Evolutionary conservation across 2,888 invertebrate genomes (phyloP), one percentile per base, ranked within the genome.

Genomic region (Teleiodes luculella): DNA sequence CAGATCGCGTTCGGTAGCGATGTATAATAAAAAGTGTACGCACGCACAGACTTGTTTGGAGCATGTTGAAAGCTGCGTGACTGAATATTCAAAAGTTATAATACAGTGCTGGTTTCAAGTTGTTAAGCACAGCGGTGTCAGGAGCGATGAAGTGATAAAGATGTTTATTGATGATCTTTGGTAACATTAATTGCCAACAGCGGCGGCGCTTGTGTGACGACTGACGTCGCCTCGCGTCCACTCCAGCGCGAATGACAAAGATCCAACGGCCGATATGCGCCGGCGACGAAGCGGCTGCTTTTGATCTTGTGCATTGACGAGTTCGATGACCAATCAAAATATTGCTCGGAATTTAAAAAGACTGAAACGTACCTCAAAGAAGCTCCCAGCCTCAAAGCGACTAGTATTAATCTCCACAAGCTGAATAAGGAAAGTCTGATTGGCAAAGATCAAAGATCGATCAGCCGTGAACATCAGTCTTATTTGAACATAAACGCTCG

Each of bases 111-210:
- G 78, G 77, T 70, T 72, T 75, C 76, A 79, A 76, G 81, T 77
- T 77, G 77, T 82, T 80, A 79, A 82, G 80, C 78, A 76, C 79
- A 6, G 64, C 68, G 72, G 74, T 80, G 85, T 85, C 86, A 78
- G 74, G 74, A 72, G 72, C 78, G 88, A 89, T 89, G 84, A 83
- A 83, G 82, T 84, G 88, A 89, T 89, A 86, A 87, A 86, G 80
- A 76, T 83, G 82, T 85, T 86, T 87, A 88, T 86, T 88, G 85
- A 88, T 88, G 87, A 87, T 88, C 85, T 85, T 85, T 76, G 72
- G 80, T 76, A 76, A 78, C 85, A 83, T 85, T 88, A 88, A 88
- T 87, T 87, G 88, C 87, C 80, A 80, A 76, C 80, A 78, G 78
- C 80, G 81, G 84, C 86, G 83, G 84, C 81, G 81, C 83, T 78